Evolutionary conservation across 2,797 vertebrate genomes (phyloP).

Genomic region (Sylvia borin): DNA sequence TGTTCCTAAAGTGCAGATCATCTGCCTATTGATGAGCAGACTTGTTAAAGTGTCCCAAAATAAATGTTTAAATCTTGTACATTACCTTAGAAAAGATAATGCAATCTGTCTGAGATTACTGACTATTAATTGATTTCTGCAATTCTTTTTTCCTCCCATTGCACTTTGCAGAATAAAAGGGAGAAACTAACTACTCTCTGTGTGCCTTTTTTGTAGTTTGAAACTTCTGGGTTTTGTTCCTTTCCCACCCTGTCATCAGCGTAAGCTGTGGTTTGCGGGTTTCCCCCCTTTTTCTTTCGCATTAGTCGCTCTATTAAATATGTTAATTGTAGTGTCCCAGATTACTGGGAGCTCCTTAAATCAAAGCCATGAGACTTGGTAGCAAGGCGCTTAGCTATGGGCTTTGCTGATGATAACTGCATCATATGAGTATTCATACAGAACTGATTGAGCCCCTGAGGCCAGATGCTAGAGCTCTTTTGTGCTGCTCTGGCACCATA

Average conservation of each 20-base stretch:
- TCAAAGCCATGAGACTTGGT: slow-evolving; percentile 59
- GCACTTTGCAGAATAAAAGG: background rate
- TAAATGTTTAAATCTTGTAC: background rate
- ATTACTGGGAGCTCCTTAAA: slow-evolving; percentile 67
- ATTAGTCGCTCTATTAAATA: slow-evolving; percentile 71
- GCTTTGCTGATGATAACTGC: slow-evolving; percentile 61
- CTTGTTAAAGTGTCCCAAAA: background rate
- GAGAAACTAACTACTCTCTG: background rate
- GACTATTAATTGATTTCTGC: background rate
- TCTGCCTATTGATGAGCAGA: background rate
- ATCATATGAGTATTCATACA: slow-evolving; percentile 61
- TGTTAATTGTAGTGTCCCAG: slow-evolving; percentile 66
- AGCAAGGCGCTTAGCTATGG: slow-evolving; percentile 49
- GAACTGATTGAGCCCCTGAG: slow-evolving; percentile 63
- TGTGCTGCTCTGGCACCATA: slow-evolving; percentile 33
- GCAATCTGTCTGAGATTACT: background rate
- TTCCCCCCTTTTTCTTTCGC: slow-evolving; percentile 33
- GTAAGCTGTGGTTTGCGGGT: background rate
- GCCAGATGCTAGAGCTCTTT: slow-evolving; percentile 55
- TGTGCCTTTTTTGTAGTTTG: background rate
- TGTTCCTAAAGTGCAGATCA: background rate
- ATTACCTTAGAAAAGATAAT: background rate
- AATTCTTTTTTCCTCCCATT: background rate
- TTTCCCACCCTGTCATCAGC: background rate
- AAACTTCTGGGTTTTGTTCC: slow-evolving; percentile 16